Base-by-base conservation (phyloP, 2,888 invertebrate species). In the Hetaerina titia region DNA sequence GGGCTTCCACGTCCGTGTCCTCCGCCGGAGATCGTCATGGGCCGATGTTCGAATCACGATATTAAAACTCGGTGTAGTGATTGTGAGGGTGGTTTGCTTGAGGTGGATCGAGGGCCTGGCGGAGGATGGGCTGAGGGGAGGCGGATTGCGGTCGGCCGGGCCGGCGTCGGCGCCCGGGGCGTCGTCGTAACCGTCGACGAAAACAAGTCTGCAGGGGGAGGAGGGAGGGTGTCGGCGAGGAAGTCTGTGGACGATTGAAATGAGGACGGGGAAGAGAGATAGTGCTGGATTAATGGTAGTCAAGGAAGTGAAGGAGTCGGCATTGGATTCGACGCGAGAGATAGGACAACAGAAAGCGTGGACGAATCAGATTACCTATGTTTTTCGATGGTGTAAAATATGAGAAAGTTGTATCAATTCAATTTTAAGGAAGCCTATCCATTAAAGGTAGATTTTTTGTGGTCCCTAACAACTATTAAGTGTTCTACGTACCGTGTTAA, bases 171-270 rank as follows among this genome's bases (percentile, higher is more conserved):
- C 81, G 81, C 81, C 81, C 69, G 25, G 25, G 6, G 25, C 25
- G 81, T 81, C 81, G 81, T 25, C 81, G 45, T 45, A 45, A 31
- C 81, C 81, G 13, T 25, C 81, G 81, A 13, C 81, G 81, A 81
- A 81, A 81, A 81, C 81, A 81, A 81, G 81, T 81, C 81, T 31
- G 11, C 81, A 31, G 81, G n/a, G 81, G 81, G 81, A 31, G 69
- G 7, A 22, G 7, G 69, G 19, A 4, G 31, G 19, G 25, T 13
- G 11, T 15, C 11, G 25, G 81, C 31, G 19, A 5, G 69, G n/a
- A 2, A 22, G 11, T 4, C 19, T 8, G 74, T 31, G 25, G 9
- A 25, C 9, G 81, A 31, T 5, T 7, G 74, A 25, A 8, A 25
- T 11, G 9, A 25, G 25, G n/a, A 25, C 7, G 8, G 25, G 74